These are phyloP conservation scores for Chloromyia formosa DNA, from an alignment of 2,888 invertebrate genomes.

Conservation along the genomic window DNA sequence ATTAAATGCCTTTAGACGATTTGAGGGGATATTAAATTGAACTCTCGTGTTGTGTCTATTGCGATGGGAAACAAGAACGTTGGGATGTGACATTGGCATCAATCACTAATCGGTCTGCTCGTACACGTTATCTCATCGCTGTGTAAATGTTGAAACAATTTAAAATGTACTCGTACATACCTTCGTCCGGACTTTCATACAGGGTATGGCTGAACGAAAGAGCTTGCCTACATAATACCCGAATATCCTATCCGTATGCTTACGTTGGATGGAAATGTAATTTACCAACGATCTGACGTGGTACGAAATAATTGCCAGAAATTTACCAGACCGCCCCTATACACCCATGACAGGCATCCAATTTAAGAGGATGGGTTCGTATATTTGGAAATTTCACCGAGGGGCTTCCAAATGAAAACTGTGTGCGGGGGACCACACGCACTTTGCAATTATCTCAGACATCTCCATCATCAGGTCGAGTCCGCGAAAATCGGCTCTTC, in stretches of 20 bases:
- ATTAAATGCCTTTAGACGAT: background rate
- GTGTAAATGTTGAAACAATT: constrained; percentile 10
- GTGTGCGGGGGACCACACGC: constrained; percentile 37
- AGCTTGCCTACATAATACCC: no score
- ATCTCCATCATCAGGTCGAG: constrained; percentile 7
- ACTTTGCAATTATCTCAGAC: constrained; percentile 40
- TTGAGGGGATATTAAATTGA: constrained; percentile 26
- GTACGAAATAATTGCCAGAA: constrained; percentile 40
- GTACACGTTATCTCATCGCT: background rate
- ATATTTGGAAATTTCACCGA: constrained; percentile 16
- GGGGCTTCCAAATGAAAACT: constrained; percentile 2
- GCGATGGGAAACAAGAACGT: background rate
- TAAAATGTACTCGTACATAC: background rate
- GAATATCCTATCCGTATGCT: no score
- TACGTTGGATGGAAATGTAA: background rate
- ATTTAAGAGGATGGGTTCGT: constrained; percentile 10
- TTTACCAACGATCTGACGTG: constrained; percentile 39
- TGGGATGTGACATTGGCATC: constrained; percentile 1
- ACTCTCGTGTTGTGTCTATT: background rate
- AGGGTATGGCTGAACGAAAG: background rate
- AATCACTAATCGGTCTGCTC: constrained; percentile 18
- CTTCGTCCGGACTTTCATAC: constrained; percentile 8
- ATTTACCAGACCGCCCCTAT: constrained; percentile 19
- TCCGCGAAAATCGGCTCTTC: background rate
- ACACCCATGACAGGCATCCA: constrained; percentile 35